Base-by-base conservation (phyloP, 92 coral and sea anemone genomes). In the Epizoanthus ramosus region DNA sequence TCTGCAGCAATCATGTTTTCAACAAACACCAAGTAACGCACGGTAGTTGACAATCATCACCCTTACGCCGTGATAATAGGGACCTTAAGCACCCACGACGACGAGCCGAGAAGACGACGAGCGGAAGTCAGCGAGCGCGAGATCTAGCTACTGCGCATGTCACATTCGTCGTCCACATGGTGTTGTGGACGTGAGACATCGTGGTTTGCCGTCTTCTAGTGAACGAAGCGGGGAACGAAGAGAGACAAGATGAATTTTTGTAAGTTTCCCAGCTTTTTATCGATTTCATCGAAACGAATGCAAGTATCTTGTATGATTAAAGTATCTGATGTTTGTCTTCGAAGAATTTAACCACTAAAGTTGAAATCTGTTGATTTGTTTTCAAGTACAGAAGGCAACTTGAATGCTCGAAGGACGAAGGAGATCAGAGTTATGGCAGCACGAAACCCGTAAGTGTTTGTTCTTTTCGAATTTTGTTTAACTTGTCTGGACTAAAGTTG, bases 41-140 rank as follows among this genome's bases (percentile, higher is more conserved):
- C 64, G 84, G 72, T 65, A 80, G 84, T 80, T 80, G 59, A 66
- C 84, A 80, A 80, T 80, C 74, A 65, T 65, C 72, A 80, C 74
- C 63, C 74, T 65, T 8, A 79, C 63, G 71, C 63, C 73, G 60
- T 79, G 83, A 63, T n/a, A n/a, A n/a, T 41, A 4, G 50, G 50
- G 50, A 43, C 50, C 50, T 43, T 43, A 43, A 3, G 68, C 68
- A 63, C 68, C 35, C 37, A 63, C 68, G 68, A 63, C 68, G 68
- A 63, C 68, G 68, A 19, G 28, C 68, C 14, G 28, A 31, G 68
- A 19, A 31, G 68, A 63, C 35, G 68, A 63, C 68, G 35, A 63
- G 28, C 68, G 24, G 68, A 63, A 63, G 68, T 63, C 13, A 4
- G 22, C 28, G 68, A 63, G 22, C 37, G 13, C 19, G 35, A 22